phyloP scores from a whole-genome alignment of 2,888 invertebrate genomes.

The Amphimallon solstitiale region DNA sequence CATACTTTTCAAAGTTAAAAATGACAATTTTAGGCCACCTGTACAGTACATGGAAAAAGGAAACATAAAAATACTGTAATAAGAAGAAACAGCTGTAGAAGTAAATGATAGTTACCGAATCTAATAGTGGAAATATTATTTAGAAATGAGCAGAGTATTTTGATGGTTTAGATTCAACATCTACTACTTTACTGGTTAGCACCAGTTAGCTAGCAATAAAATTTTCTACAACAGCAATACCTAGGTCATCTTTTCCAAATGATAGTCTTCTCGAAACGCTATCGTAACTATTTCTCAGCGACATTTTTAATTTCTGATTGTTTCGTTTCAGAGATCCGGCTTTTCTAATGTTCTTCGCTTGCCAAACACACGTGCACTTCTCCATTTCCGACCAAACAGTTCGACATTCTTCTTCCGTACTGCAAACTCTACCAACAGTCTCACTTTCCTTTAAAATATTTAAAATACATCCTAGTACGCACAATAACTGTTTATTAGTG shows the following conservation, averaged over 20 bases:
- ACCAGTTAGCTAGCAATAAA: background rate
- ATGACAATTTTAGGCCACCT: too few relatives aligned
- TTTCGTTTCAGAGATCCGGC: conserved; percentile 67
- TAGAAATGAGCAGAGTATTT: too few relatives aligned
- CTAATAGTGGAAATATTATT: too few relatives aligned
- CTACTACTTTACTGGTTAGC: too few relatives aligned
- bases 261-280: conserved; percentile 60
- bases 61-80: too few relatives aligned
- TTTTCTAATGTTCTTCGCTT: conserved; percentile 66
- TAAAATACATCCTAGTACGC: conserved; percentile 62
- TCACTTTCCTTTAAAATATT: conserved; percentile 53
- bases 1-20: too few relatives aligned
- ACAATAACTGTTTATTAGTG: conserved; percentile 61
- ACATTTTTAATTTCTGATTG: conserved; percentile 51
- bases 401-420: conserved; percentile 69
- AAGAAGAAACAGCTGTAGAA: too few relatives aligned
- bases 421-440: conserved; percentile 64
- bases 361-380: conserved; percentile 74
- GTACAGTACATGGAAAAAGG: too few relatives aligned
- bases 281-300: conserved; percentile 52
- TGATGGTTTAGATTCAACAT: too few relatives aligned
- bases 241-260: conserved; percentile 63
- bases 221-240: conserved; percentile 33
- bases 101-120: too few relatives aligned
- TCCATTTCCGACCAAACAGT: conserved; percentile 69